These are phyloP conservation scores for Eretmochelys imbricata DNA, from an alignment of 2,113 vertebrate genomes.

Conservation along the genomic window DNA sequence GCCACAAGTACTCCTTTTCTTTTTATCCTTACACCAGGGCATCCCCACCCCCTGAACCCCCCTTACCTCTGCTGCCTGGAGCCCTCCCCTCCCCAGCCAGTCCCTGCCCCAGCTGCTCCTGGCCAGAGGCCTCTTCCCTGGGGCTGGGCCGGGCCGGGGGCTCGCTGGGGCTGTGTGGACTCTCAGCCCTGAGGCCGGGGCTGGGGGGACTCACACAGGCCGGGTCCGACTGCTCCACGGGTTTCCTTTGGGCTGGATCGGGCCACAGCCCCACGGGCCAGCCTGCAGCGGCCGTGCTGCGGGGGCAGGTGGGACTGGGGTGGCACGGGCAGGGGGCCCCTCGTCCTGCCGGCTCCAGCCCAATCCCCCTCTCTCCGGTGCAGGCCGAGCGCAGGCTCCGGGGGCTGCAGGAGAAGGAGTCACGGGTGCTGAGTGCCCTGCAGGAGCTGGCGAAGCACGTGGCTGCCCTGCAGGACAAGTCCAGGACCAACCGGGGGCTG, in stretches of 20 bases:
- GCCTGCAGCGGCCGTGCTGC: rapidly evolving
- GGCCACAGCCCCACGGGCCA: rapidly evolving
- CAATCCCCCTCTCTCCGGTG: rapidly evolving
- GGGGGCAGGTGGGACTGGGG: background rate
- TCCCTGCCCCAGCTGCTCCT: too few relatives aligned
- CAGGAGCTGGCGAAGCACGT: slow-evolving; percentile 74
- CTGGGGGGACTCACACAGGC: background rate
- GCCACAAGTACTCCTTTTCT: too few relatives aligned
- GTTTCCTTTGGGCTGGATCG: too few relatives aligned
- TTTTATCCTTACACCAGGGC: too few relatives aligned
- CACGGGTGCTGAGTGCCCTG: slow-evolving; percentile 75
- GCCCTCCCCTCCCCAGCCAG: too few relatives aligned
- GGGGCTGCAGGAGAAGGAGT: slow-evolving; percentile 76
- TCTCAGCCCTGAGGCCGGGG: too few relatives aligned
- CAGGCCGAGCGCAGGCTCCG: slow-evolving; percentile 69
- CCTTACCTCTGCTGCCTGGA: too few relatives aligned
- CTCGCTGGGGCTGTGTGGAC: background rate
- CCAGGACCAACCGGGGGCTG: slow-evolving; percentile 66
- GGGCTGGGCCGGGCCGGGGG: background rate
- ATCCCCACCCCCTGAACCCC: too few relatives aligned
- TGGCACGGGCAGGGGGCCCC: rapidly evolving
- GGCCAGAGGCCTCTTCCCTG: too few relatives aligned
- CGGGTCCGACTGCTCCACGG: too few relatives aligned
- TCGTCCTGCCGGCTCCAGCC: background rate
- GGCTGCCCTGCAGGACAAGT: slow-evolving; percentile 73